phyloP scores from a whole-genome alignment of 2,888 invertebrate species.

The Acanthosepion lycidas region DNA sequence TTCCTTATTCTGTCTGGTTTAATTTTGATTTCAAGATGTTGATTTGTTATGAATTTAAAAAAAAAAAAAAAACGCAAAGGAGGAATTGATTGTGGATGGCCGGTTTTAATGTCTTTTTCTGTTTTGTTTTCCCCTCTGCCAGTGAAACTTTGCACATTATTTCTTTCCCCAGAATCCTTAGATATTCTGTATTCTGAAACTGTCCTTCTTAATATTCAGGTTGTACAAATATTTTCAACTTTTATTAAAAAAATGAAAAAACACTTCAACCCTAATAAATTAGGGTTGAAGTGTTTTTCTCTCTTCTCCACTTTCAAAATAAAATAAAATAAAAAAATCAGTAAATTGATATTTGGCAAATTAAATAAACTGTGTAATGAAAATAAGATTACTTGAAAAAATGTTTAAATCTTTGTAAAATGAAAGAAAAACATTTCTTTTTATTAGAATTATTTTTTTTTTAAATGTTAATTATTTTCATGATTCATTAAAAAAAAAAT shows the following conservation, averaged over 20 bases:
- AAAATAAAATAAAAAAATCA: not conserved
- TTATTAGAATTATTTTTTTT: not conserved
- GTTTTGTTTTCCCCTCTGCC: not conserved
- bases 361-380: not conserved
- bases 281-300: not conserved
- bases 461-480: not conserved
- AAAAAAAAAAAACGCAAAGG: too few species aligned
- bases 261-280: not conserved
- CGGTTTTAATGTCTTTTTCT: not conserved
- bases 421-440: not conserved
- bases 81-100: not conserved
- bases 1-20: too few species aligned
- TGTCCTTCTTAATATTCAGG: not conserved
- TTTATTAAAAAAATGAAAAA: not conserved
- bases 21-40: too few species aligned
- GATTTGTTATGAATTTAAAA: too few species aligned
- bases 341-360: not conserved
- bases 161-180: not conserved
- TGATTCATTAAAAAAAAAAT: not conserved
- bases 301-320: not conserved
- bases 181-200: not conserved
- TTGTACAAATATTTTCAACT: not conserved
- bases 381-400: not conserved
- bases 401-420: constrained; percentile 3
- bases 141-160: not conserved